Evolutionary conservation across 2,888 invertebrate genomes (phyloP).

Genomic region (Dexiosoma caninum): DNA sequence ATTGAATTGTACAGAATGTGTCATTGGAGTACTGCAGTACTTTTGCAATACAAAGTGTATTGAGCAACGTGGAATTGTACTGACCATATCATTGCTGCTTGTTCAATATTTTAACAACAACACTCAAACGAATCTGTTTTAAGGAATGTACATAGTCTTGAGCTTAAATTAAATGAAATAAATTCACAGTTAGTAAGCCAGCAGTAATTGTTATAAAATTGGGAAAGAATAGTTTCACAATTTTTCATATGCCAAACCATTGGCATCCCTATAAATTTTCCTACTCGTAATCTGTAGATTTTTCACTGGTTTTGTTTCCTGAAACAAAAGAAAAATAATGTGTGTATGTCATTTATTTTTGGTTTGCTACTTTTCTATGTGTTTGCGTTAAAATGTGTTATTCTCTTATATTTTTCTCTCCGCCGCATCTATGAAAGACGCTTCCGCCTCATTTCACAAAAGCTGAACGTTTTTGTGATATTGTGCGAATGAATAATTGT

Average conservation of each 20-base stretch:
- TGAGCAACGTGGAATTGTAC: too few relatives aligned
- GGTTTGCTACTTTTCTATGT: background rate
- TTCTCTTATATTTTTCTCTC: slow-evolving; percentile 25
- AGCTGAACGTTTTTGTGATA: slow-evolving; percentile 67
- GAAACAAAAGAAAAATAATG: background rate
- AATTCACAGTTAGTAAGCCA: too few relatives aligned
- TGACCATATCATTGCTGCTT: too few relatives aligned
- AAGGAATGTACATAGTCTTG: too few relatives aligned
- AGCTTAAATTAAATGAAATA: too few relatives aligned
- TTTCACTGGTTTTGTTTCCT: slow-evolving; percentile 33
- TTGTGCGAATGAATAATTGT: slow-evolving; percentile 76
- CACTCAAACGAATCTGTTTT: too few relatives aligned
- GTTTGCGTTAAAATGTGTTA: slow-evolving; percentile 12
- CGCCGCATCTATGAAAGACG: slow-evolving; percentile 51
- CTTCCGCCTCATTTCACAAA: slow-evolving; percentile 63
- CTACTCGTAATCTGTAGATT: slow-evolving; percentile 32
- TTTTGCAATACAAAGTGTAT: too few relatives aligned
- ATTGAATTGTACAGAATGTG: too few relatives aligned
- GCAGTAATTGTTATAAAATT: too few relatives aligned
- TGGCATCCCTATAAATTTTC: slow-evolving; percentile 31
- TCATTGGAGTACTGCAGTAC: too few relatives aligned
- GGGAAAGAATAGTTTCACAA: too few relatives aligned
- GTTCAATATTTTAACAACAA: too few relatives aligned
- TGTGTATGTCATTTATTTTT: background rate
- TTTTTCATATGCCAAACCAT: background rate